Conservation (phyloP, 2,888 invertebrate species). For the Biston stratarius region DNA sequence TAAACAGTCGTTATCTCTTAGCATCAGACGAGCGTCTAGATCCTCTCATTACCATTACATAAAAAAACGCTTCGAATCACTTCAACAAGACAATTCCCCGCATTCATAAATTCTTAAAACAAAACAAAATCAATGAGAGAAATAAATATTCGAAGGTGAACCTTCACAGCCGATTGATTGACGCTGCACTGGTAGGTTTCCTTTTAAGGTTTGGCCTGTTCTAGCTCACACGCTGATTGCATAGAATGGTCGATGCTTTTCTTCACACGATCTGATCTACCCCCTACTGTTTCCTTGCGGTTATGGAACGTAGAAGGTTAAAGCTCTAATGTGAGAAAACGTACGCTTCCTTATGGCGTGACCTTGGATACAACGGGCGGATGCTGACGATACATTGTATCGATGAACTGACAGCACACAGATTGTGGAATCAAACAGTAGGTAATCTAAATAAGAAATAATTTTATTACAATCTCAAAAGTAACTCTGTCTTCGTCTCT, state of each 20-base stretch:
- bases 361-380: conserved; percentile 11
- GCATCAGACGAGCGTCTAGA: too few species aligned
- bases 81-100: conserved; percentile 15
- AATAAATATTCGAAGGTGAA: conserved; percentile 29
- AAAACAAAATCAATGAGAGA: conserved; percentile 23
- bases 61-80: background rate
- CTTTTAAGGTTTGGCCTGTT: conserved; percentile 38
- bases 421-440: too few species aligned
- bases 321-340: conserved; percentile 32
- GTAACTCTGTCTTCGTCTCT: too few species aligned
- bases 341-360: conserved; percentile 24
- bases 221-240: conserved; percentile 40
- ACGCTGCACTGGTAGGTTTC: conserved; percentile 32
- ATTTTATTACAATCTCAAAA: too few species aligned
- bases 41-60: too few species aligned
- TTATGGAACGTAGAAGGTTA: conserved; percentile 29
- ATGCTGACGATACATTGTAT: background rate
- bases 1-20: too few species aligned
- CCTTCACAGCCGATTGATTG: conserved; percentile 32
- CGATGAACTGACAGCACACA: background rate
- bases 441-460: too few species aligned
- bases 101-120: conserved; percentile 31
- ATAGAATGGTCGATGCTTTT: conserved; percentile 39
- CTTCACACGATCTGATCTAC: conserved; percentile 44
- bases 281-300: conserved; percentile 34